Conservation (phyloP, 2,888 invertebrate species). For the Aphidius colemani region DNA sequence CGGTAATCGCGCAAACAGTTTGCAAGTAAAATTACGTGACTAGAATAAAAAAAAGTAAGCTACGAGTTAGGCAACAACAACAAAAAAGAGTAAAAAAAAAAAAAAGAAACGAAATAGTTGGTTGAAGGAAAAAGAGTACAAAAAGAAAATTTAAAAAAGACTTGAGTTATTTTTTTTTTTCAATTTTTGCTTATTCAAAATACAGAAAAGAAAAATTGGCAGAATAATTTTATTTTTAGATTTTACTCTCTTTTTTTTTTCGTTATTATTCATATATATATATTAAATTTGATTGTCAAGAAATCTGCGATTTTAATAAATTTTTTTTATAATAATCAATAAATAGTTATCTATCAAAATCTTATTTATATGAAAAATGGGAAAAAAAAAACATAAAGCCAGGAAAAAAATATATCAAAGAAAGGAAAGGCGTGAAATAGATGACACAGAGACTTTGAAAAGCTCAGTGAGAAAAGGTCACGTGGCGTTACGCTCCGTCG, state of each 20-base stretch:
- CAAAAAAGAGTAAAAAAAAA: no score
- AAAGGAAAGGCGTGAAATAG: constrained; percentile 1
- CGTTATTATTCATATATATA: background rate
- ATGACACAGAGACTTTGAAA: background rate
- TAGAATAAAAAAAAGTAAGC: constrained; percentile 4
- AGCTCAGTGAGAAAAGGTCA: constrained; percentile 8
- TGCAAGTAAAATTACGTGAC: constrained; percentile 19
- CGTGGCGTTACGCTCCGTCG: constrained; percentile 5
- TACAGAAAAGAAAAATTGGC: constrained; percentile 10
- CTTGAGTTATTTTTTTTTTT: no score
- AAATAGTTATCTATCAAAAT: no score
- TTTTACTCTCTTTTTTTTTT: no score
- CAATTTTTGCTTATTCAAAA: background rate
- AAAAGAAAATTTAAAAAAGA: constrained; percentile 3
- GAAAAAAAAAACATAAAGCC: background rate
- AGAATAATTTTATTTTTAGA: no score
- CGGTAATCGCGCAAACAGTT: constrained; percentile 19
- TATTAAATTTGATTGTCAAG: background rate
- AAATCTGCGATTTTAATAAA: background rate
- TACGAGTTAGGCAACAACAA: no score
- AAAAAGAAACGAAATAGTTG: no score
- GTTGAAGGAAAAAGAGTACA: background rate
- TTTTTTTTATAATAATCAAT: no score
- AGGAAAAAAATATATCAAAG: background rate
- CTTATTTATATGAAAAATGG: background rate